Evolutionary conservation across 1,140 invertebrate genomes (phyloP).

Genomic region (Drosophila dunni): DNA sequence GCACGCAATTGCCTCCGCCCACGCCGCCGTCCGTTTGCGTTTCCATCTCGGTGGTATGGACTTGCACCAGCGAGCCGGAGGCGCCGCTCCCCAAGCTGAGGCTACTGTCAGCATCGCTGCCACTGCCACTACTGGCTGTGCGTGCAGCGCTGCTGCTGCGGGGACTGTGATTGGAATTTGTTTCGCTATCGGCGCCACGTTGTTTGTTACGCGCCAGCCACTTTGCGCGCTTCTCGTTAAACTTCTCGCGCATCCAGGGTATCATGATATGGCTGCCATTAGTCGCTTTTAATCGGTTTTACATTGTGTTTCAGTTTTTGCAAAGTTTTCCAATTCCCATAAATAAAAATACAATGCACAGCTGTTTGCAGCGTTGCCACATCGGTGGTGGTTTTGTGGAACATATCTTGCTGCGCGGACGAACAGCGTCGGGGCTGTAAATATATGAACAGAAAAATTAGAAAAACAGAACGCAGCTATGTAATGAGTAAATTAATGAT

Average conservation of each 20-base stretch:
- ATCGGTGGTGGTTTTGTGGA: background rate
- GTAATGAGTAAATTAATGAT: background rate
- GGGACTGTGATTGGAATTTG: conserved; percentile 32
- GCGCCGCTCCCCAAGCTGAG: conserved; percentile 42
- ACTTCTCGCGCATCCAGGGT: conserved; percentile 84
- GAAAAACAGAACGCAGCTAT: background rate
- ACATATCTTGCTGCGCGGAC: background rate
- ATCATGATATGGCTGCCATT: conserved; percentile 76
- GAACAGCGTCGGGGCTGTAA: background rate
- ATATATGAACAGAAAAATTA: background rate
- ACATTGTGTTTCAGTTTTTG: conserved; percentile 32
- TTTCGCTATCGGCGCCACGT: conserved; percentile 20
- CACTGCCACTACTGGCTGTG: conserved; percentile 22
- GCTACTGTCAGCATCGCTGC: conserved; percentile 60
- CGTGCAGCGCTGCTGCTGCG: conserved; percentile 13
- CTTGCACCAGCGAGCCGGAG: conserved; percentile 42
- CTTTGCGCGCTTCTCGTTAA: conserved; percentile 77
- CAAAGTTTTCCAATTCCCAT: conserved; percentile 30
- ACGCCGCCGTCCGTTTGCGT: conserved; percentile 60
- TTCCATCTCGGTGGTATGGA: conserved; percentile 60
- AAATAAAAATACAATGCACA: conserved; percentile 61
- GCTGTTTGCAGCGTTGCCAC: conserved; percentile 52
- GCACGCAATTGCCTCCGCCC: conserved; percentile 60
- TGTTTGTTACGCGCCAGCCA: conserved; percentile 77
- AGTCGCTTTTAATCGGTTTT: conserved; percentile 35